Percentiles rank a stretch among this genome's conserved stretches.
Evolutionary conservation across 2,113 vertebrate genomes (phyloP).

Genomic region (Aramus guarauna): DNA sequence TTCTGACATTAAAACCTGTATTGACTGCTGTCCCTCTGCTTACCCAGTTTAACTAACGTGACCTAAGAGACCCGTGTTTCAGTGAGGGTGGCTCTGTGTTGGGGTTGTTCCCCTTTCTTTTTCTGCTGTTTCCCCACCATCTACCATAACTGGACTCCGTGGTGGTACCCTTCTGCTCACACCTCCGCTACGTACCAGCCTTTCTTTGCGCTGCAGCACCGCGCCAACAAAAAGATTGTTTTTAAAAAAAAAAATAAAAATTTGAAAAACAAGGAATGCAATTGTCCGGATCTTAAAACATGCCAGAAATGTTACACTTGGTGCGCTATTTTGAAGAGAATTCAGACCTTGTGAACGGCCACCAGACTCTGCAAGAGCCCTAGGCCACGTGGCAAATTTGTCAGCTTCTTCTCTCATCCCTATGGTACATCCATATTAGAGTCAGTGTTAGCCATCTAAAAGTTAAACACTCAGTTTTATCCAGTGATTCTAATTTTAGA

Average conservation of each 20-base stretch:
- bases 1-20: constrained; percentile 2
- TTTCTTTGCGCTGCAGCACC: not conserved
- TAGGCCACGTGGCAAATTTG: not conserved
- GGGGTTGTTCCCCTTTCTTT: not conserved
- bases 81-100: not conserved
- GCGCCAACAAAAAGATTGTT: not conserved
- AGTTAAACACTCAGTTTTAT: not conserved
- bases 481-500: not conserved
- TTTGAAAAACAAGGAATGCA: not conserved
- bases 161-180: not conserved
- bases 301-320: not conserved
- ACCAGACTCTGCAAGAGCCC: not conserved
- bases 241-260: not conserved
- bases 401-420: not conserved
- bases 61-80: not conserved
- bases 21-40: not conserved
- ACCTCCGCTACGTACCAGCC: fast-evolving
- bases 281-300: not conserved
- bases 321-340: not conserved
- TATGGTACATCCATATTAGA: not conserved
- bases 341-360: not conserved
- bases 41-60: not conserved
- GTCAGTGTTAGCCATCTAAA: not conserved
- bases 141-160: not conserved
- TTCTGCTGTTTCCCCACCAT: not conserved